phyloP scores from a whole-genome alignment of 2,888 invertebrate genomes.

The Heliconius cydno region DNA sequence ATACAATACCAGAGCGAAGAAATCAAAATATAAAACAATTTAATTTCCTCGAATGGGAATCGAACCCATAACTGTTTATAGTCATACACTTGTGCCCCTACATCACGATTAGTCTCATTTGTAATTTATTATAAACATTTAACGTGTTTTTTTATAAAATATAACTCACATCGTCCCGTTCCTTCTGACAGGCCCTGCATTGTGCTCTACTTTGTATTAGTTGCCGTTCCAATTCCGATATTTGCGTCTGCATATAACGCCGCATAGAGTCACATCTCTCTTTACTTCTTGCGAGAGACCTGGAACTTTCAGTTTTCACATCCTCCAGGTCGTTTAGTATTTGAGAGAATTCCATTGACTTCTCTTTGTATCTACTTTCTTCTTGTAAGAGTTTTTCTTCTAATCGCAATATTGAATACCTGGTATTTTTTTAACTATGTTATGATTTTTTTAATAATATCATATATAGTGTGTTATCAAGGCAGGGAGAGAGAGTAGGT shows the following conservation, averaged over 20 bases:
- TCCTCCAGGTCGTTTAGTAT: slow-evolving; percentile 65
- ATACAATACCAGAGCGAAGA: too few species aligned
- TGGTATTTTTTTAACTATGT: slow-evolving; percentile 44
- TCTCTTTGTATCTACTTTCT: slow-evolving; percentile 63
- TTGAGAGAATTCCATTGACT: slow-evolving; percentile 59
- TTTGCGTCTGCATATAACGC: slow-evolving; percentile 67
- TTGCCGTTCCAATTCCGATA: slow-evolving; percentile 73
- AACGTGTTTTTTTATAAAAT: too few species aligned
- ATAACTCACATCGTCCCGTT: slow-evolving; percentile 67
- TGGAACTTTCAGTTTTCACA: slow-evolving; percentile 59
- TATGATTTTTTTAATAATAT: too few species aligned
- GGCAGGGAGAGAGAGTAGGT: too few species aligned
- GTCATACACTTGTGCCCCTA: too few species aligned
- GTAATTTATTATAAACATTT: not conserved
- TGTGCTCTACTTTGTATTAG: slow-evolving; percentile 71
- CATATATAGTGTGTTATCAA: too few species aligned
- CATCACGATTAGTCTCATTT: too few species aligned
- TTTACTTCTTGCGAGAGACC: slow-evolving; percentile 61
- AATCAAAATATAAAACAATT: too few species aligned
- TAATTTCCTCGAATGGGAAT: too few species aligned
- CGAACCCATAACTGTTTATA: too few species aligned
- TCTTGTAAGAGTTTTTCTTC: slow-evolving; percentile 67
- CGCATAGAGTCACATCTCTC: slow-evolving; percentile 69
- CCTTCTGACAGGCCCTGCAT: slow-evolving; percentile 69
- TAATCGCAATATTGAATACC: slow-evolving; percentile 60